Base-by-base conservation (phyloP, 1,140 invertebrate species). In the Paraescarpia echinospica region DNA sequence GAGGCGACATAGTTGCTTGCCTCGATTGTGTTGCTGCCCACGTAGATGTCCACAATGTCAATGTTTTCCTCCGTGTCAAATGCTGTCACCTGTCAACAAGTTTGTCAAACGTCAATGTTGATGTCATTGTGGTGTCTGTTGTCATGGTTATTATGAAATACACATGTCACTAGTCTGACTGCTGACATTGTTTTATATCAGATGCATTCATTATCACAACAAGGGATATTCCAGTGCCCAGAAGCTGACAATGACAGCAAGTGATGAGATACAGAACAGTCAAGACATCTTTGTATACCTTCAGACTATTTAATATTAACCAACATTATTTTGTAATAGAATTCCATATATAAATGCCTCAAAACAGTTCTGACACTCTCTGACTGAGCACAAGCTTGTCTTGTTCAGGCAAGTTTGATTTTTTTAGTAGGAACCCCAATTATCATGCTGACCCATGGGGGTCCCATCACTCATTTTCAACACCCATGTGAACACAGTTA, bases 41-140 rank as follows among this genome's bases (percentile, higher is more conserved):
- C 35, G n/a, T 90, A 90, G 90, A 90, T 90, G 34, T 90, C 90
- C 90, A 90, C 59, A 77, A 77, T 77, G 59, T 77, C 59, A 77
- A 77, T 77, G 59, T 77, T 77, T 27, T 77, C 59, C 27, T 77
- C 59, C 27, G 59, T 77, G 2, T 77, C 59, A 77, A 77, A 77
- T 77, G 9, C 14, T 77, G 59, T 77, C 59, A 77, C 22, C 59
- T 77, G 27, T 77, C 18, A 31, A 77, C 59, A 77, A 27, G 27
- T 77, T 77, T 77, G 59, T 77, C 22, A 18, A 12, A 18, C 12
- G 27, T 77, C 41, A 77, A 77, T 4, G 22, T 27, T 5, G 18
- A 77, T 4, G 22, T 77, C 59, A 77, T 12, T 77, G 59, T 77
- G 14, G 27, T 12, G 59, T 14, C 9, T 77, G 59, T 77, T 77